phyloP scores from a whole-genome alignment of 1,140 invertebrate genomes.

The Xylocopa sonorina region DNA sequence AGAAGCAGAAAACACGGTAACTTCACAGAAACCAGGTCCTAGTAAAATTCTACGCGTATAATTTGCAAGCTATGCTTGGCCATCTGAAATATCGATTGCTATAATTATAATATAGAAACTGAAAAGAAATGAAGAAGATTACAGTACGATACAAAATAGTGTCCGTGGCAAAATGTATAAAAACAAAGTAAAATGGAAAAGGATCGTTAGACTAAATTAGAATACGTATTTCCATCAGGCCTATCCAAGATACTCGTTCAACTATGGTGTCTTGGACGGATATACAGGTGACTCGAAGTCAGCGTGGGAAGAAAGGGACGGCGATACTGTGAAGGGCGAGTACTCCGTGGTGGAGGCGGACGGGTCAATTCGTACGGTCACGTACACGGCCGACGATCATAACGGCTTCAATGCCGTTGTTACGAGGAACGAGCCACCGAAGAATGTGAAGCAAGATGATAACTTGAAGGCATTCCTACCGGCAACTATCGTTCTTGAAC shows the following conservation, averaged over 20 bases:
- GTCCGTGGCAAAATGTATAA: too few species aligned
- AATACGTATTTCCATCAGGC: conserved; percentile 71
- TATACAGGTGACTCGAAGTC: conserved; percentile 83
- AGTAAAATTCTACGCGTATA: too few species aligned
- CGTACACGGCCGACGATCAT: conserved; percentile 88
- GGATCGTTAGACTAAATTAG: too few species aligned
- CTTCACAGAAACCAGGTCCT: too few species aligned
- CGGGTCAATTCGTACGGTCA: conserved; percentile 84
- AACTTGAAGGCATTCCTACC: conserved; percentile 63
- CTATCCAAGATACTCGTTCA: conserved; percentile 83
- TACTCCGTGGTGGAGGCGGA: conserved; percentile 84
- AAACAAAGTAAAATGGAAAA: too few species aligned
- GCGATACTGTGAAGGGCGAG: conserved; percentile 84
- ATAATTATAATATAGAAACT: too few species aligned
- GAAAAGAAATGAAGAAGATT: background rate
- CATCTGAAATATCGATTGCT: too few species aligned
- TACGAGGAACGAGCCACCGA: conserved; percentile 67
- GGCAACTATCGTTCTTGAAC: background rate
- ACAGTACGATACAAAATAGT: too few species aligned
- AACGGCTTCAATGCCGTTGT: conserved; percentile 84
- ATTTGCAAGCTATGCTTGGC: too few species aligned
- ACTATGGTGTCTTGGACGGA: conserved; percentile 83
- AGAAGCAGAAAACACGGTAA: conserved; percentile 46
- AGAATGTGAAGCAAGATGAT: conserved; percentile 8
- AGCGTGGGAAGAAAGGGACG: conserved; percentile 82